phyloP scores from a whole-genome alignment of 1,140 invertebrate genomes.

The Macrosteles quadrilineatus region DNA sequence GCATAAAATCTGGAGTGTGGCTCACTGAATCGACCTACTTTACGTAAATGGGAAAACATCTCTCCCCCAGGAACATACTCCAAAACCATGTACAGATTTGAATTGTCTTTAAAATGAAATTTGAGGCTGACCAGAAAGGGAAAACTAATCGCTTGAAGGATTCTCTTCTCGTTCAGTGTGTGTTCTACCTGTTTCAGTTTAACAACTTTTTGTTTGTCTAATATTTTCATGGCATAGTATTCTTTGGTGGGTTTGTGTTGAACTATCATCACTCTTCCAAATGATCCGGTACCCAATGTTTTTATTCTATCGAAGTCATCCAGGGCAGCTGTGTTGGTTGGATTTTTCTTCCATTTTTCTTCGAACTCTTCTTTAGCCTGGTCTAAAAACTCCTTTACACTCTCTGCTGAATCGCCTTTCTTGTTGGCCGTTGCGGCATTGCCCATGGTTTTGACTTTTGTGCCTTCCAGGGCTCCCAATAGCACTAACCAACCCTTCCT shows the following conservation, averaged over 20 bases:
- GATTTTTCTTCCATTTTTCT: conserved; percentile 98
- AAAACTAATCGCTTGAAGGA: conserved; percentile 96
- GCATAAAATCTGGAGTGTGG: conserved; percentile 99
- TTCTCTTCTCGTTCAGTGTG: conserved; percentile 96
- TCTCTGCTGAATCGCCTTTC: conserved; percentile 96
- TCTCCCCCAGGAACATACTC: conserved; percentile 98
- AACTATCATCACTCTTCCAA: conserved; percentile 99
- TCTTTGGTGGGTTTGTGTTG: conserved; percentile 97
- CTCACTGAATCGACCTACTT: conserved; percentile 94
- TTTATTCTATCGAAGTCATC: conserved; percentile 99
- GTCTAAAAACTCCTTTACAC: conserved; percentile 98
- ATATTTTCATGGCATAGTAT: conserved; percentile 99
- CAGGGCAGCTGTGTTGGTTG: conserved; percentile 85
- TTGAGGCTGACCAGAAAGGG: conserved; percentile 95
- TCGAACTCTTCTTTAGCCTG: conserved; percentile 99
- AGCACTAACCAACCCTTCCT: conserved; percentile 40
- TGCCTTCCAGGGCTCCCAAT: conserved; percentile 63
- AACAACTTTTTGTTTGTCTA: conserved; percentile 99
- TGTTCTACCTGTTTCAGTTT: conserved; percentile 98
- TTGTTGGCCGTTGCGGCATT: conserved; percentile 95
- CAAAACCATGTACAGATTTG: conserved; percentile 98
- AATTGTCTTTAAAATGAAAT: conserved; percentile 99
- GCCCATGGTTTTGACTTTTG: conserved; percentile 78
- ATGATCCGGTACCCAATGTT: conserved; percentile 98
- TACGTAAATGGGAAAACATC: conserved; percentile 98